These are phyloP conservation scores for Trogon melanurus DNA, from an alignment of 2,113 vertebrate species.

Conservation along the genomic window DNA sequence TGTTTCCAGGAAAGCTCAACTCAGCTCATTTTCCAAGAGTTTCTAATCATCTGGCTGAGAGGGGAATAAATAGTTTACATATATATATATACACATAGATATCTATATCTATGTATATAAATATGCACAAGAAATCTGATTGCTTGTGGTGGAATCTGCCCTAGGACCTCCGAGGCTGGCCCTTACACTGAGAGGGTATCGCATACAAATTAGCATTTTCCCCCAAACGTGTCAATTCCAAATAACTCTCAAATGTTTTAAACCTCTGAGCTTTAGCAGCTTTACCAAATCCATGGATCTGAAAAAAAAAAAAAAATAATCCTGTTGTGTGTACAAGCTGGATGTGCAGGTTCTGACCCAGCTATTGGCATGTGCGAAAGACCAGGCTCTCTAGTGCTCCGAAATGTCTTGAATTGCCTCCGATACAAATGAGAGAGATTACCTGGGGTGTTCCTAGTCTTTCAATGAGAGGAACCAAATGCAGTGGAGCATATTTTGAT, in stretches of 20 bases:
- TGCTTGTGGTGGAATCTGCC: not conserved
- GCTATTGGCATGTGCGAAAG: not conserved
- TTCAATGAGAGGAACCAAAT: constrained; percentile 88
- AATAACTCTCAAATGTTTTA: not conserved
- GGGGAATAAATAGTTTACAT: not conserved
- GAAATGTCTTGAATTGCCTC: not conserved
- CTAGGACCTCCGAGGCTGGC: not conserved
- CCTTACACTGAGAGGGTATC: not conserved
- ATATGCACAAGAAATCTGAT: not conserved
- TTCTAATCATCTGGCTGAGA: not conserved
- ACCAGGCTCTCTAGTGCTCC: not conserved
- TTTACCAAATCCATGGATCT: not conserved
- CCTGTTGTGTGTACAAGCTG: not conserved
- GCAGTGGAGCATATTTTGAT: constrained; percentile 86
- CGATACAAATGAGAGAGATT: not conserved
- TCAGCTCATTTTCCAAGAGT: not conserved
- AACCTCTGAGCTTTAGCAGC: not conserved
- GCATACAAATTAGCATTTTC: not conserved
- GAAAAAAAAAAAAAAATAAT: not conserved
- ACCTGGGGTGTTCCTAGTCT: constrained; percentile 90
- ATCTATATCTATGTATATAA: not conserved
- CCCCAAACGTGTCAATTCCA: not conserved
- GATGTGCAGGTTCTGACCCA: not conserved
- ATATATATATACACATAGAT: not conserved
- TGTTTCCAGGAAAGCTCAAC: not conserved